Evolutionary conservation across 2,113 vertebrate species (phyloP).

Genomic region (Alaudala cheleensis): DNA sequence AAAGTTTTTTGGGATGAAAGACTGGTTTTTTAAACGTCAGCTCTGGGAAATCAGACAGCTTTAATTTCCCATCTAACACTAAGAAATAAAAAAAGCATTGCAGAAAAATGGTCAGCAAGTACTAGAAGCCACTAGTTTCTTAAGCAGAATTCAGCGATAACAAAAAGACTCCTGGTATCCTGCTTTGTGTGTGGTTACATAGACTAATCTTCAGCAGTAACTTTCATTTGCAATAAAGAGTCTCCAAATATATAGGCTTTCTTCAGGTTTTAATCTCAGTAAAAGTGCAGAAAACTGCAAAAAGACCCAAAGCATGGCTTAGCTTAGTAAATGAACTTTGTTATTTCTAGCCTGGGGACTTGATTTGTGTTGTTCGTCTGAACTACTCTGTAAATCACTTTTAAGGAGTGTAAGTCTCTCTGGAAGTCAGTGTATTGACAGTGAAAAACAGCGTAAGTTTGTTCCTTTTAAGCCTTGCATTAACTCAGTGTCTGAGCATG

Average conservation of each 20-base stretch:
- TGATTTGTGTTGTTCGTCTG: not conserved
- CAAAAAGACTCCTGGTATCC: not conserved
- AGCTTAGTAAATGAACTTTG: not conserved
- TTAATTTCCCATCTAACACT: not conserved
- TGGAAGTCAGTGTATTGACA: not conserved
- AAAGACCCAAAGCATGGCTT: not conserved
- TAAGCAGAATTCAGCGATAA: not conserved
- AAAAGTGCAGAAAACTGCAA: not conserved
- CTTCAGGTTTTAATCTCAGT: not conserved
- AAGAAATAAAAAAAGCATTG: not conserved
- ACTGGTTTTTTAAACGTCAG: not conserved
- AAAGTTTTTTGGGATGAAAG: not conserved
- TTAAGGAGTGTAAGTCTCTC: not conserved
- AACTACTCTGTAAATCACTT: not conserved
- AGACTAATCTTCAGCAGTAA: not conserved
- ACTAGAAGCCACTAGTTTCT: not conserved
- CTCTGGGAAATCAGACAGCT: not conserved
- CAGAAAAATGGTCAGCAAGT: not conserved
- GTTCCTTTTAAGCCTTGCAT: not conserved
- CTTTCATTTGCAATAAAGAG: not conserved
- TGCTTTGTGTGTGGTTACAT: not conserved
- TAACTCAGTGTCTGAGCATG: not conserved
- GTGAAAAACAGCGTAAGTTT: not conserved
- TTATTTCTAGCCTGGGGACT: not conserved
- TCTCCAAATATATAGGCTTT: not conserved